These are phyloP conservation scores for Struthio camelus DNA, from an alignment of 2,113 vertebrate species.

Conservation along the genomic window DNA sequence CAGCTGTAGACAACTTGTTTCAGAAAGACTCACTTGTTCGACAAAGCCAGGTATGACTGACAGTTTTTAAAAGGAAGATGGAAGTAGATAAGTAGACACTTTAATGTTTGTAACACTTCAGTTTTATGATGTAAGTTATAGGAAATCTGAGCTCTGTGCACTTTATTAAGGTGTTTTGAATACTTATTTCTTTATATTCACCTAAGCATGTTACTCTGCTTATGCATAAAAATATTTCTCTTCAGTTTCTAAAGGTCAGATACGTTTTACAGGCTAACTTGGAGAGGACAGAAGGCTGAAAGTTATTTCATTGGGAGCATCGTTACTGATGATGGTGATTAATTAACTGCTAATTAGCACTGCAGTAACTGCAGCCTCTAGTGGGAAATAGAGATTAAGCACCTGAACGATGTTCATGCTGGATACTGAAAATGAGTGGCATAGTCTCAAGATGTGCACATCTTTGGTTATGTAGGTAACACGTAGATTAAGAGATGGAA, in stretches of 20 bases:
- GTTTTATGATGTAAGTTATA: neutral
- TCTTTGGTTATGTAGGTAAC: neutral
- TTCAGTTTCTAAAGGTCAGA: neutral
- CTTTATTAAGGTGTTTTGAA: neutral
- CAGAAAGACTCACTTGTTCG: slow-evolving; percentile 90
- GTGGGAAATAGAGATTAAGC: neutral
- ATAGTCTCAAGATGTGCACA: neutral
- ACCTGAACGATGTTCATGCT: neutral
- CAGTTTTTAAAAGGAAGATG: neutral
- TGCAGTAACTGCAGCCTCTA: neutral
- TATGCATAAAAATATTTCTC: neutral
- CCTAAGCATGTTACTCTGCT: neutral
- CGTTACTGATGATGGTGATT: neutral
- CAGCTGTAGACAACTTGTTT: slow-evolving; percentile 88
- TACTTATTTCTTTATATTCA: neutral
- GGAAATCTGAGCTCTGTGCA: neutral
- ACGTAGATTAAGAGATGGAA: neutral
- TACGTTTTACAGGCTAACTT: neutral
- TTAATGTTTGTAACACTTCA: neutral
- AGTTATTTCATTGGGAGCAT: neutral
- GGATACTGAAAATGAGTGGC: neutral
- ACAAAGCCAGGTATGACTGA: slow-evolving; percentile 89
- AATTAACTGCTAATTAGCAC: neutral
- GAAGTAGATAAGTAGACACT: neutral
- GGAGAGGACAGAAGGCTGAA: neutral